Evolutionary conservation across 2,113 vertebrate genomes (phyloP).

Genomic region (Proteles cristata): DNA sequence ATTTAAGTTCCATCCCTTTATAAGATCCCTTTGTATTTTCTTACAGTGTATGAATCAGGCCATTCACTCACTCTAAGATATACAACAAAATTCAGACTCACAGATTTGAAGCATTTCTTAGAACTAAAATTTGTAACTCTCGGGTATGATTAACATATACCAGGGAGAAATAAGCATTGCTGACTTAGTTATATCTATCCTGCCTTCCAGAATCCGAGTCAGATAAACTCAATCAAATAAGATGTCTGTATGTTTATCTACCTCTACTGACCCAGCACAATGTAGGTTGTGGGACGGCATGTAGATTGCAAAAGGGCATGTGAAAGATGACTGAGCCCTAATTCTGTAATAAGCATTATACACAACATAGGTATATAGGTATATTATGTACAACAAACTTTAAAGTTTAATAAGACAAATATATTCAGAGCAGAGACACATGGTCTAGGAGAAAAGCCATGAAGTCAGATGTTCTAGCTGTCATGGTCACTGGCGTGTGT

Average conservation of each 20-base stretch:
- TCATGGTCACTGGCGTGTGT: background rate
- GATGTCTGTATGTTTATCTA: background rate
- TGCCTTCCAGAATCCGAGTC: background rate
- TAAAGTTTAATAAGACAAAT: constrained; percentile 31
- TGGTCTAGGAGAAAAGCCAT: background rate
- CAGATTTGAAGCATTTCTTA: constrained; percentile 25
- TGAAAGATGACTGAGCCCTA: background rate
- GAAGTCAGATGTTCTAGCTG: background rate
- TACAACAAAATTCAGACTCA: constrained; percentile 57
- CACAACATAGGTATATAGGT: background rate
- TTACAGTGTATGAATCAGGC: background rate
- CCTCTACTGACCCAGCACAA: background rate
- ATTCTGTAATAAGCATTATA: constrained; percentile 31
- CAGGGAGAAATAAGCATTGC: background rate
- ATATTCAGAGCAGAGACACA: background rate
- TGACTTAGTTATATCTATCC: background rate
- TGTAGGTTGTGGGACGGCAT: background rate
- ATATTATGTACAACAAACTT: background rate
- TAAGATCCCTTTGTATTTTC: background rate
- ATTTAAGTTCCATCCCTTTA: background rate
- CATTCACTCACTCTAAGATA: constrained; percentile 44
- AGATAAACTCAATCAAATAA: background rate
- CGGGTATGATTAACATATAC: background rate
- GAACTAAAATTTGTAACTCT: constrained; percentile 47
- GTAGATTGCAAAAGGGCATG: background rate